Evolutionary conservation across 2,888 invertebrate species (phyloP), one percentile per base, ranked within the genome.

Genomic region (Embidobia sp.): DNA sequence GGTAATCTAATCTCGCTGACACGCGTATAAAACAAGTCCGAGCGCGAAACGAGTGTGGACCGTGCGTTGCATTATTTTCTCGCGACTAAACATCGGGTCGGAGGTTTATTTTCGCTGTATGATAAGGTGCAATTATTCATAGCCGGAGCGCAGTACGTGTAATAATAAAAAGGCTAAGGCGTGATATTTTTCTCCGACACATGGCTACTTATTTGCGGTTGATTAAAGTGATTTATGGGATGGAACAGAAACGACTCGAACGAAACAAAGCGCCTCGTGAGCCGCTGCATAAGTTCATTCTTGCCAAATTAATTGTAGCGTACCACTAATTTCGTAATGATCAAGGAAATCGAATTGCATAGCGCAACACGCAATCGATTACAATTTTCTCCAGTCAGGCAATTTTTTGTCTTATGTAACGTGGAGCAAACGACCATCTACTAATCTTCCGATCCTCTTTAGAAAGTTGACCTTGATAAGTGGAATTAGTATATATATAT

Each of bases 391-490:
- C 26, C 31, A 15, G 37, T 13, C 16, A 31, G 19, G 31, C 51
- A 51, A 66, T 53, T 33, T 66, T 53, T 53, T 10, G 33, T 27
- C 33, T 53, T 66, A 66, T 35, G 31, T 53, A 66, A 66, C 22
- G 3, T 11, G 5, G 3, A 33, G 51, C 11, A 37, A 51, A 33
- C 7, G 22, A 26, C 10, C 33, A 35, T 49, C 29, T 64, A n/a
- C n/a, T n/a, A 66, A 44, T 53, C 66, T 29, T 44, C 53, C 22
- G 33, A 66, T 53, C 33, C 33, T 33, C 26, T 53, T 11, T 66
- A 66, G 66, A 66, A 66, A 53, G 66, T 53, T 19, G 35, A 66
- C 66, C 53, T 66, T 66, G 64, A 48, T 49, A 59, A 59, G 26
- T 15, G 16, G 19, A 46, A 59, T 46, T 33, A 18, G 8, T 46